phyloP scores from a whole-genome alignment of 2,888 invertebrate genomes.

The Scaeva pyrastri region DNA sequence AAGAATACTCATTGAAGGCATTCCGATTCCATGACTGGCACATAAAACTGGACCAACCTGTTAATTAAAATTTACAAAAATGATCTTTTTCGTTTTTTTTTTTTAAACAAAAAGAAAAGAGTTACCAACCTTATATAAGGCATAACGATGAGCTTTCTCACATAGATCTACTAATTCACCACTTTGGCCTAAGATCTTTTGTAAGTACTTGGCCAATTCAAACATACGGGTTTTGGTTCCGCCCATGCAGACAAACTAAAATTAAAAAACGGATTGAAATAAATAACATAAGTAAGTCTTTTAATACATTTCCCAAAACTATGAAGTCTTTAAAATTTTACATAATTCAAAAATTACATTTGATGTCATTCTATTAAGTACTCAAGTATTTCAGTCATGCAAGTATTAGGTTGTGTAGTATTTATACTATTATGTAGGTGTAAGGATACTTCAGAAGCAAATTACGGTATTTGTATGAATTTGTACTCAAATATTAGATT shows the following conservation, averaged over 20 bases:
- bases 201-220: conserved; percentile 93
- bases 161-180: conserved; percentile 93
- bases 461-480: no score
- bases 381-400: no score
- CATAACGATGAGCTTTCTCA: conserved; percentile 94
- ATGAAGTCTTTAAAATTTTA: no score
- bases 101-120: no score
- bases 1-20: conserved; percentile 97
- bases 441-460: no score
- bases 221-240: conserved; percentile 96
- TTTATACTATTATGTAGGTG: no score
- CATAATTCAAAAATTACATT: no score
- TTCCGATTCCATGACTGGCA: conserved; percentile 95
- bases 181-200: conserved; percentile 91
- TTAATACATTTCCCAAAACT: no score
- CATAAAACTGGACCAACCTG: conserved; percentile 82
- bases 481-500: no score
- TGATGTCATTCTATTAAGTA: no score
- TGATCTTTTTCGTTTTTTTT: no score
- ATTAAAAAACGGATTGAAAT: background rate
- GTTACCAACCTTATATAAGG: conserved; percentile 93
- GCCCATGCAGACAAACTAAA: conserved; percentile 97
- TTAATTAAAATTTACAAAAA: background rate
- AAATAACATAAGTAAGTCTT: background rate
- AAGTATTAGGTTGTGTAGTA: no score